phyloP scores from a whole-genome alignment of 2,797 vertebrate species.

The Hipposideros larvatus region DNA sequence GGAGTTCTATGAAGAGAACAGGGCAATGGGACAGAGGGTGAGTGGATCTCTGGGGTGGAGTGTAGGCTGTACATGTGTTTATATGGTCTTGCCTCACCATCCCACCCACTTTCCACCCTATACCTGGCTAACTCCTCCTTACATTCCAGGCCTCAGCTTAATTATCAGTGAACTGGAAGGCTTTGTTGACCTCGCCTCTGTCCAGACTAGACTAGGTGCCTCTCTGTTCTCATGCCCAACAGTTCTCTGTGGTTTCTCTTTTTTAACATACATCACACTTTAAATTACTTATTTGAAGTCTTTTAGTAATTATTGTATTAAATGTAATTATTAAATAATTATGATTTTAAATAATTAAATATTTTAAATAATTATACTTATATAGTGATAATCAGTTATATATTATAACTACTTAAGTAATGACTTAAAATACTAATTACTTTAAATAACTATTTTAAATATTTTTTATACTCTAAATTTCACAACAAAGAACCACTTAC shows the following conservation, averaged over 20 bases:
- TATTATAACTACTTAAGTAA: neutral
- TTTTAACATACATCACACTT: neutral
- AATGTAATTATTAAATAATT: neutral
- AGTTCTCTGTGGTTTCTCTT: neutral
- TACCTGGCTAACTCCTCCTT: neutral
- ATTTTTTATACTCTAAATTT: neutral
- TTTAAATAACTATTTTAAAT: neutral
- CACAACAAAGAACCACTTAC: neutral
- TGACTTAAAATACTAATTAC: neutral
- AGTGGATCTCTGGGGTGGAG: neutral
- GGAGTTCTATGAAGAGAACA: neutral
- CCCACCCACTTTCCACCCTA: neutral
- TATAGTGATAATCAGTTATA: neutral
- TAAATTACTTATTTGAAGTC: conserved; percentile 10
- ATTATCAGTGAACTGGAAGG: neutral
- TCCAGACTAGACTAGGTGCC: neutral
- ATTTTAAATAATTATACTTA: neutral
- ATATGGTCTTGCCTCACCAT: neutral
- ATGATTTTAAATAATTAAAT: neutral
- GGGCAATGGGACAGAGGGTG: neutral
- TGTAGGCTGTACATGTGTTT: neutral
- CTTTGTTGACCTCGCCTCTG: neutral
- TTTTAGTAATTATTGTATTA: neutral
- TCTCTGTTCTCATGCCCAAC: neutral
- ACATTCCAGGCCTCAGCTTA: neutral